Base-by-base conservation (phyloP, 2,113 vertebrate species). In the Progne subis region DNA sequence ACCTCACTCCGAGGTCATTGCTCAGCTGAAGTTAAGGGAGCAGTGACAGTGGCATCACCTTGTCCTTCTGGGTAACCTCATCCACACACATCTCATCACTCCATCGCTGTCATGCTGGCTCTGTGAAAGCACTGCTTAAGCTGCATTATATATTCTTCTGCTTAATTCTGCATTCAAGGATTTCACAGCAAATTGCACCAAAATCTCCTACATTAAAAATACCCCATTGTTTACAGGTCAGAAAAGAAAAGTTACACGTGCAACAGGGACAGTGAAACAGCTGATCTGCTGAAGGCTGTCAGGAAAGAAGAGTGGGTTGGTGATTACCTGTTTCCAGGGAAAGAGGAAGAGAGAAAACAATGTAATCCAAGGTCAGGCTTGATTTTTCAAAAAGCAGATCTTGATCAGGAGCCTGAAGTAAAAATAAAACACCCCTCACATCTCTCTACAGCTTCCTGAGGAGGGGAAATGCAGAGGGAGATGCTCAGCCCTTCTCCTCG, bases 321-420 rank as follows among this genome's bases (percentile, higher is more conserved):
- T 31, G 52, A 81, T n/a, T 31, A 74, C 20, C 18, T 47, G 28
- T 46, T 39, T 28, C 10, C 14, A 46, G 47, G 5, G 7, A 41
- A 1, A 28, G 49, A 19, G 7, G n/a, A 0, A 8, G 5, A 41
- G 2, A 32, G 3, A 46, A 37, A 37, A 37, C 37, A 75, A 2
- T 6, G 18, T 19, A 70, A 86, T 41, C 46, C 44, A 84, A 82
- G 12, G 23, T 86, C 43, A 70, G 34, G 26, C 12, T 64, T 64
- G 18, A n/a, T 56, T 86, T 94, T 79, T 78, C 39, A 71, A 78
- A 75, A 43, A 59, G 14, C 8, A 44, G 28, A 67, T 34, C 43
- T 59, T 78, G 18, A 39, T 8, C n/a, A 43, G 52, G 26, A 86
- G 29, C 23, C 39, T 77, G 13, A 88, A 84, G 11, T 20, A 50